These are phyloP conservation scores for Stenodera caucasica DNA, from an alignment of 2,888 invertebrate species.

Conservation along the genomic window DNA sequence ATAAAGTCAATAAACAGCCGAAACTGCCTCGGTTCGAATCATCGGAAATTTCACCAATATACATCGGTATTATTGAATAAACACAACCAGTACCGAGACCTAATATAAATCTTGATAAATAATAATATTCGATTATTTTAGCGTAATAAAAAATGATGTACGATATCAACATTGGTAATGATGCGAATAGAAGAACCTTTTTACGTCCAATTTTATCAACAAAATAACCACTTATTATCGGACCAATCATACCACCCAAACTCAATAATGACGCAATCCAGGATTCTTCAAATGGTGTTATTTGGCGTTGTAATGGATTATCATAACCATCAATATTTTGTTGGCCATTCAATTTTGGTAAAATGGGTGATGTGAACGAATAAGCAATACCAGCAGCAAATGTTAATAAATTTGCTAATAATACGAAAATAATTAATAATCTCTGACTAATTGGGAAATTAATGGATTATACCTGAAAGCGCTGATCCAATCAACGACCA, in stretches of 20 bases:
- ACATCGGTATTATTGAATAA: slow-evolving; percentile 77
- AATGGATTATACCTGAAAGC: neutral
- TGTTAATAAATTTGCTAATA: slow-evolving; percentile 22
- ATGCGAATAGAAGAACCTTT: slow-evolving; percentile 64
- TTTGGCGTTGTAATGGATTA: slow-evolving; percentile 15
- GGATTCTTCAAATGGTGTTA: slow-evolving; percentile 29
- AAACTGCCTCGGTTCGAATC: slow-evolving; percentile 75
- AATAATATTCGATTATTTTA: slow-evolving; percentile 40
- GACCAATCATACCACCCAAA: slow-evolving; percentile 31
- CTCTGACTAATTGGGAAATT: no score
- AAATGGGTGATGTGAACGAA: slow-evolving; percentile 22
- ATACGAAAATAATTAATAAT: neutral
- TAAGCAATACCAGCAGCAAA: slow-evolving; percentile 19
- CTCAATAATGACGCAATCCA: slow-evolving; percentile 29
- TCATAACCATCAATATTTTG: slow-evolving; percentile 13
- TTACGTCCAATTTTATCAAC: slow-evolving; percentile 60
- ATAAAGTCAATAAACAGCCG: slow-evolving; percentile 47
- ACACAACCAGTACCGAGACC: slow-evolving; percentile 69
- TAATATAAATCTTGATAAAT: slow-evolving; percentile 61
- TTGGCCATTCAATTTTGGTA: slow-evolving; percentile 17
- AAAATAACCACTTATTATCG: slow-evolving; percentile 23
- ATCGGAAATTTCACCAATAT: slow-evolving; percentile 82
- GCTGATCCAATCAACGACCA: neutral
- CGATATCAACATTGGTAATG: slow-evolving; percentile 65
- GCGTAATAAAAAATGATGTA: slow-evolving; percentile 30